Evolutionary conservation across 2,888 invertebrate genomes (phyloP).

Genomic region (Netelia virgata): DNA sequence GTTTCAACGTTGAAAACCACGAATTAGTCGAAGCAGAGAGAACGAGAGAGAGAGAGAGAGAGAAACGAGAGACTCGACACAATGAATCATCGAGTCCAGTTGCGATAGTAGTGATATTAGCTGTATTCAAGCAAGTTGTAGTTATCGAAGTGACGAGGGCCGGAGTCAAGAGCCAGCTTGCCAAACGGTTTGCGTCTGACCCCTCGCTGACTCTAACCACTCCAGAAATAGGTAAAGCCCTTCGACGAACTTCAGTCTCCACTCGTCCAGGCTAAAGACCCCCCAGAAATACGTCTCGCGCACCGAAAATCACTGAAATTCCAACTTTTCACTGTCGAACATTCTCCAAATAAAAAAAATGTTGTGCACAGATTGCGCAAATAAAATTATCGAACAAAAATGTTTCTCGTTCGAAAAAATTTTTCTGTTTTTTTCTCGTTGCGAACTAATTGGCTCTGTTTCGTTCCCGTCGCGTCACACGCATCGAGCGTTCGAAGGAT

Average conservation of each 20-base stretch:
- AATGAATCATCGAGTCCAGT: background rate
- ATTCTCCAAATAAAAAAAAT: too few species aligned
- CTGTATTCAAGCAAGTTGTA: constrained; percentile 1
- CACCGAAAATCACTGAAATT: constrained; percentile 4
- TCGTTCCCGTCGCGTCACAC: background rate
- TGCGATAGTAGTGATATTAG: constrained; percentile 17
- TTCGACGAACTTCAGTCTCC: constrained; percentile 41
- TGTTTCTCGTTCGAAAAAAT: background rate
- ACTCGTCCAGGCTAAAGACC: constrained; percentile 24
- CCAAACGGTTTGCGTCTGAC: constrained; percentile 52
- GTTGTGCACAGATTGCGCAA: too few species aligned
- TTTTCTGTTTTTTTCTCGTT: background rate
- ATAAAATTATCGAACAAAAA: background rate
- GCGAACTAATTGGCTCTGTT: background rate
- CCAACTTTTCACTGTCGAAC: background rate
- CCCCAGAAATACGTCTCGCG: constrained; percentile 49
- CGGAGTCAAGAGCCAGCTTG: constrained; percentile 30
- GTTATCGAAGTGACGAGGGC: constrained; percentile 27
- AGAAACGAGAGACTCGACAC: too few species aligned
- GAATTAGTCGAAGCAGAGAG: constrained; percentile 30
- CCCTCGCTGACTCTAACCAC: constrained; percentile 50
- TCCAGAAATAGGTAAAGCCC: constrained; percentile 41
- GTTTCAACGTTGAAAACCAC: constrained; percentile 28
- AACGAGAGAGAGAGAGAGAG: constrained; percentile 1
- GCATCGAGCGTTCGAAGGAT: background rate